Evolutionary conservation across 2,888 invertebrate genomes (phyloP), one percentile per base, ranked within the genome.

Genomic region (Andrena haemorrhoa): DNA sequence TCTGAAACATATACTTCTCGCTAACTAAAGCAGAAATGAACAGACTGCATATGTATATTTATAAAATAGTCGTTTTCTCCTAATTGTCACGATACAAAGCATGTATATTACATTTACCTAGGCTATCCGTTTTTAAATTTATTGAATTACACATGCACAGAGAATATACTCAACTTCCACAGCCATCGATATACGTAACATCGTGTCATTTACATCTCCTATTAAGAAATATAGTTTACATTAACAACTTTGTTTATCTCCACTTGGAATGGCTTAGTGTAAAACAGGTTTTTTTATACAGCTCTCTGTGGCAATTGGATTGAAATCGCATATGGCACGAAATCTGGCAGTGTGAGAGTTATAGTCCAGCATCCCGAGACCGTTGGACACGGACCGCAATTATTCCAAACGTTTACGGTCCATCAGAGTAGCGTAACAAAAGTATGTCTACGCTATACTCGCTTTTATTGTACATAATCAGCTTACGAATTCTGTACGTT

Each of bases 301-400:
- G 98, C 98, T 95, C 95, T 98, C 78, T 98, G 98, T 94, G 99
- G 99, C 61, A 99, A 99, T 94, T 99, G 99, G 99, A 99, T 99
- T 91, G 99, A 99, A 95, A 99, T 99, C 90, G 99, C 99, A 0
- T 99, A 99, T 94, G 99, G 99, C 2, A 99, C 99, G 0, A 97
- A 97, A 87, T 98, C 97, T 23, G 99, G 99, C 1, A 98, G 98
- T 0, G 99, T 99, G 23, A 95, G 99, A 41, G 98, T 99, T 0
- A 99, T 99, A 79, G 99, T 99, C 0, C 99, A 99, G 91, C 99
- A 99, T 94, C 99, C 99, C 1, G 99, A 99, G 94, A 99, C 99
- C 0, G 99, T 99, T 2, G 99, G 99, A 0, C 99, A 99, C 93
- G 99, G 99, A 0, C 99, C 99, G 2, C 99, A 99, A 94, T 95